Evolutionary conservation across 2,113 vertebrate species (phyloP).

Genomic region (Podarcis cretensis): DNA sequence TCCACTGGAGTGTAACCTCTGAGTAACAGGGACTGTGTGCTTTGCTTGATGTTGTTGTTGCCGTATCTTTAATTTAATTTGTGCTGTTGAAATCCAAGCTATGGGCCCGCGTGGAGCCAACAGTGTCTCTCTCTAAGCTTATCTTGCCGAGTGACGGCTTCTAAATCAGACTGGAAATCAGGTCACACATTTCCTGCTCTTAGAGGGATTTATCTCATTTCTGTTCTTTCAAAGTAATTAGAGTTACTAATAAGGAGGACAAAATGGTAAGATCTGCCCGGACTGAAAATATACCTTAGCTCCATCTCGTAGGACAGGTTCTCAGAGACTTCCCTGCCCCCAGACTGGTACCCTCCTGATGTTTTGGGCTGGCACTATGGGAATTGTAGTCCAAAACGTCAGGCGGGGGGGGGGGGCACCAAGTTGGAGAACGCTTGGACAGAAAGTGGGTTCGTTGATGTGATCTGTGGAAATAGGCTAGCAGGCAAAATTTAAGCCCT

Average conservation of each 20-base stretch:
- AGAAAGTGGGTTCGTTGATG: background rate
- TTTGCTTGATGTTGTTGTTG: background rate
- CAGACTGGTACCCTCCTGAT: conserved; percentile 45
- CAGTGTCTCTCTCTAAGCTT: conserved; percentile 67
- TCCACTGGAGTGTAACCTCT: background rate
- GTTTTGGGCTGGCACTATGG: background rate
- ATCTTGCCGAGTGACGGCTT: conserved; percentile 68
- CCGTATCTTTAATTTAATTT: conserved; percentile 20
- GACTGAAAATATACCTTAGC: conserved; percentile 59
- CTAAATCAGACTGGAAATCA: conserved; percentile 75
- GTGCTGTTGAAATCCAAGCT: conserved; percentile 21
- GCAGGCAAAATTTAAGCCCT: background rate
- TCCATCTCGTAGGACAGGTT: conserved; percentile 29
- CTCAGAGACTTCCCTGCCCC: background rate
- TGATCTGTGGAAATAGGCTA: background rate
- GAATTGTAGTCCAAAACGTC: background rate
- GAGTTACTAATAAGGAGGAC: conserved; percentile 69
- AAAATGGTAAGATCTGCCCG: conserved; percentile 62
- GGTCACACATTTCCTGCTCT: conserved; percentile 70
- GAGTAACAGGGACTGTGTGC: background rate
- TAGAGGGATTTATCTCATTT: conserved; percentile 68
- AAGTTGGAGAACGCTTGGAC: too few species aligned
- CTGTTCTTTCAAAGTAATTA: conserved; percentile 74
- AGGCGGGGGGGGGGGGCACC: too few species aligned
- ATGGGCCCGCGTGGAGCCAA: conserved; percentile 46